Evolutionary conservation across 2,888 invertebrate species (phyloP).

Genomic region (Macaria notata): DNA sequence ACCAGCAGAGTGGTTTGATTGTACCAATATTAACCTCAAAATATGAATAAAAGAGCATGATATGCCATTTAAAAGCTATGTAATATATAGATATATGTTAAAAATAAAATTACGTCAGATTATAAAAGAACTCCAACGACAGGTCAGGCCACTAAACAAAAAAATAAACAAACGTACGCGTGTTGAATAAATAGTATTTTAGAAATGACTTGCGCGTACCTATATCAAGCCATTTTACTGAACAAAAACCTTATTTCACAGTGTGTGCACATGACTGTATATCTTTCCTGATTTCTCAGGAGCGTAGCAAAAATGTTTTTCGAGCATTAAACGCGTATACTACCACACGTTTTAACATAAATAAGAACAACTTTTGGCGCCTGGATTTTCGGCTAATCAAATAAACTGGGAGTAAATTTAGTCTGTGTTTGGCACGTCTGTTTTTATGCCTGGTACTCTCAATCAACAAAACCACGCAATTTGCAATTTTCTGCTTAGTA

Average conservation of each 20-base stretch:
- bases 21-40: no score
- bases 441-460: no score
- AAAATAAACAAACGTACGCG: slow-evolving; percentile 13
- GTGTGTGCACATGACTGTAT: slow-evolving; percentile 65
- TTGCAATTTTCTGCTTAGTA: no score
- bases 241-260: slow-evolving; percentile 75
- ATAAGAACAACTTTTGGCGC: slow-evolving; percentile 17
- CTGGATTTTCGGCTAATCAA: slow-evolving; percentile 5
- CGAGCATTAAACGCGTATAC: slow-evolving; percentile 38
- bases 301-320: slow-evolving; percentile 56
- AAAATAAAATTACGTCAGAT: no score
- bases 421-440: no score
- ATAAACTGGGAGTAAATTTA: not conserved
- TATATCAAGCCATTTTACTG: slow-evolving; percentile 54
- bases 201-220: slow-evolving; percentile 35
- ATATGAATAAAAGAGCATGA: no score
- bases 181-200: slow-evolving; percentile 35
- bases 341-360: slow-evolving; percentile 18
- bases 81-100: no score
- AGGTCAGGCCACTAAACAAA: slow-evolving; percentile 4
- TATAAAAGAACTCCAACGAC: no score
- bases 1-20: no score
- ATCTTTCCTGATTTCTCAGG: slow-evolving; percentile 66
- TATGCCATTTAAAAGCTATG: no score
- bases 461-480: no score